Evolutionary conservation across 30 jellyfish, hydroid and myxozoan species (phyloP).

Genomic region (Sanderia malayensis): DNA sequence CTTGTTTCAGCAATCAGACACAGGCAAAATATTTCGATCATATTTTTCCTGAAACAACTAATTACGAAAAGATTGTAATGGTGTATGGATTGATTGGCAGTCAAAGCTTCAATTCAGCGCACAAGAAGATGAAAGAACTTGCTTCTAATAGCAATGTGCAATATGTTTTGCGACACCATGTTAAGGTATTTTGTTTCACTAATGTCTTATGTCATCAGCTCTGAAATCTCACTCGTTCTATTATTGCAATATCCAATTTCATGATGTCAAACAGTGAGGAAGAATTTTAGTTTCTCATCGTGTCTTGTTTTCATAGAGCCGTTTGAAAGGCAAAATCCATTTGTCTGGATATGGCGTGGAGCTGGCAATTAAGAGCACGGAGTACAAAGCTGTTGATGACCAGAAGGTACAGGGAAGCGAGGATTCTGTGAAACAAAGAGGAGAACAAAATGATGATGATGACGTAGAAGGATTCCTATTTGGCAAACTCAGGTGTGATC

Average conservation of each 20-base stretch:
- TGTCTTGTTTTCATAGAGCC: neutral
- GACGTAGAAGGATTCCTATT: slow-evolving; percentile 96
- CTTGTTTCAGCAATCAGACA: slow-evolving; percentile 18
- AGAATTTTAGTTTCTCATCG: neutral
- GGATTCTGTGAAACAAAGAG: slow-evolving; percentile 51
- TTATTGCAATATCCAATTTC: too few relatives aligned
- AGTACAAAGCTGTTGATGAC: slow-evolving; percentile 90
- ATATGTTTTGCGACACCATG: slow-evolving; percentile 55
- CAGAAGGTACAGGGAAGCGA: slow-evolving; percentile 78
- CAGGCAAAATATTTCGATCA: slow-evolving; percentile 70
- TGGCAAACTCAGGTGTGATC: slow-evolving; percentile 62
- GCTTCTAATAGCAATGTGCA: slow-evolving; percentile 24
- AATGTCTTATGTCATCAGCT: too few relatives aligned
- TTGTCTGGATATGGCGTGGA: slow-evolving; percentile 97
- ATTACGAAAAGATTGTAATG: slow-evolving; percentile 30
- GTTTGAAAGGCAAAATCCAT: slow-evolving; percentile 64
- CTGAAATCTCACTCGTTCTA: too few relatives aligned
- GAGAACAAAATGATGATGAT: slow-evolving; percentile 72
- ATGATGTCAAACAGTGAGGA: neutral
- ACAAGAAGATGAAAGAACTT: slow-evolving; percentile 35
- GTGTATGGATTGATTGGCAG: slow-evolving; percentile 73
- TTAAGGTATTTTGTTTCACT: slow-evolving; percentile 28
- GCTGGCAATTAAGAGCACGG: slow-evolving; percentile 97
- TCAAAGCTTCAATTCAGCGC: slow-evolving; percentile 40
- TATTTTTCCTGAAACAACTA: slow-evolving; percentile 64